phyloP scores from a whole-genome alignment of 2,888 invertebrate species.

The Cepaea hortensis region DNA sequence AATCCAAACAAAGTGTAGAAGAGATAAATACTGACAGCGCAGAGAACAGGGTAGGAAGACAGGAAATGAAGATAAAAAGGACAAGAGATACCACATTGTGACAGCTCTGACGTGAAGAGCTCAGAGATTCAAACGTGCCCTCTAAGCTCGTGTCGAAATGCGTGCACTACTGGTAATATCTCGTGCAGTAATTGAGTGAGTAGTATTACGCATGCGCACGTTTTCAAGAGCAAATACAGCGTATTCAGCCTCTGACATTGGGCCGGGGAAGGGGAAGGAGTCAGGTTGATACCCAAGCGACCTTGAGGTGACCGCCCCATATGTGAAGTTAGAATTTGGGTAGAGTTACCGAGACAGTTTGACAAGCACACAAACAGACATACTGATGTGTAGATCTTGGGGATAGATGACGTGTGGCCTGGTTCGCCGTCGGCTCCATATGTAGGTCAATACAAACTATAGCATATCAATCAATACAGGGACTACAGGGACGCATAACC shows the following conservation, averaged over 20 bases:
- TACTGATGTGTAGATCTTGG: too few species aligned
- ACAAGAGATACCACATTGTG: neutral
- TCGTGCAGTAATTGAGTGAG: conserved; percentile 30
- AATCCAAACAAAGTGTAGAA: too few species aligned
- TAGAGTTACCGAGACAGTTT: neutral
- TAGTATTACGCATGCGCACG: conserved; percentile 10
- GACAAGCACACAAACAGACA: neutral
- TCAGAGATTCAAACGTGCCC: conserved; percentile 7
- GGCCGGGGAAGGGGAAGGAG: too few species aligned
- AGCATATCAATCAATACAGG: too few species aligned
- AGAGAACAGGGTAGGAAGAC: neutral
- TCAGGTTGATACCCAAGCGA: neutral
- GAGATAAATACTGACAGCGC: neutral
- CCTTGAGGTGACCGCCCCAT: conserved; percentile 12
- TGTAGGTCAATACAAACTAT: too few species aligned
- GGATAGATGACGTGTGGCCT: too few species aligned
- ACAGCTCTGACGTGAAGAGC: conserved; percentile 12
- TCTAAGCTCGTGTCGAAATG: conserved; percentile 16
- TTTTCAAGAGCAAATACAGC: conserved; percentile 23
- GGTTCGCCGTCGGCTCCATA: too few species aligned
- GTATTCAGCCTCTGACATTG: conserved; percentile 17
- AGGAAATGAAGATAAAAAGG: neutral
- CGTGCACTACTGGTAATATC: conserved; percentile 15
- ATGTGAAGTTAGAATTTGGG: neutral
- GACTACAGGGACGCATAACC: too few species aligned